A percentile compares a stretch with the other conserved stretches of the same genome.
These are phyloP conservation scores for Andrena marginata DNA, from an alignment of 2,888 invertebrate genomes.

Conservation along the genomic window DNA sequence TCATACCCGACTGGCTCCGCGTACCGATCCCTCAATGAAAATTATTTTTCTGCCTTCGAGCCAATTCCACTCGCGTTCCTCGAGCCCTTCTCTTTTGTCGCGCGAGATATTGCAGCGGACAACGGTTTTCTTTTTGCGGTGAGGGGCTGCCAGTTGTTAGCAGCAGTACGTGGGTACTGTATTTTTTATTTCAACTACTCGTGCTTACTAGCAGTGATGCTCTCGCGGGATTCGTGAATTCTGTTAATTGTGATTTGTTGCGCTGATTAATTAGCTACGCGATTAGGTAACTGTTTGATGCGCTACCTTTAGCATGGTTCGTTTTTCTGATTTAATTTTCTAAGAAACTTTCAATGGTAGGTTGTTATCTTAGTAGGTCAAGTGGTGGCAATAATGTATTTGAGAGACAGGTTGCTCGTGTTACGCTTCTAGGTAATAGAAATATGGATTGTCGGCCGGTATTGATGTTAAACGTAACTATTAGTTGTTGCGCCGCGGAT, in stretches of 20 bases:
- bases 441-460: background rate
- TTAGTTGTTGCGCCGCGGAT: background rate
- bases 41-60: background rate
- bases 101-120: background rate
- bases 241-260: too few relatives aligned
- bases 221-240: too few relatives aligned
- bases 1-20: background rate
- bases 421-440: background rate
- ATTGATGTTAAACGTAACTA: constrained; percentile 6
- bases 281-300: too few relatives aligned
- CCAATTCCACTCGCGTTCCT: background rate
- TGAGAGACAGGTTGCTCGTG: background rate
- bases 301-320: too few relatives aligned
- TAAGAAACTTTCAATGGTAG: too few relatives aligned
- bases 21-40: background rate
- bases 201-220: too few relatives aligned
- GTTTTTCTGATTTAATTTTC: too few relatives aligned
- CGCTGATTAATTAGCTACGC: too few relatives aligned
- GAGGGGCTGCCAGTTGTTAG: background rate
- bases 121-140: background rate
- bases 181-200: background rate
- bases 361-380: too few relatives aligned
- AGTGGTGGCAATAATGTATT: too few relatives aligned
- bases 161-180: background rate
- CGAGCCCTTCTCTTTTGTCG: background rate